These are phyloP conservation scores for Scytalopus superciliaris DNA, from an alignment of 2,113 vertebrate species.

Conservation along the genomic window DNA sequence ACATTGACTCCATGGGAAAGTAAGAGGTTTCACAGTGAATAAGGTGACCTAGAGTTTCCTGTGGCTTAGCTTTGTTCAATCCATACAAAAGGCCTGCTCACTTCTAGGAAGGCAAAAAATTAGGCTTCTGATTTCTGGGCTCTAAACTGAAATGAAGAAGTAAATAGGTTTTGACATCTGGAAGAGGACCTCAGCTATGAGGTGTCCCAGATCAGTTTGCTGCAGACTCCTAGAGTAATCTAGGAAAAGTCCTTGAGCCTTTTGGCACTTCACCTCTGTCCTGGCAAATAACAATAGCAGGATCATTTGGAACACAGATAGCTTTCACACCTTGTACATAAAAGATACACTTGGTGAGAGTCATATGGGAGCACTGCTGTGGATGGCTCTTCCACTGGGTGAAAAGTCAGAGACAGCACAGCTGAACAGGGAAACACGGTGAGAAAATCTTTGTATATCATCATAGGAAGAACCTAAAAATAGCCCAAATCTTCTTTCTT, in stretches of 20 bases:
- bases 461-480: constrained; percentile 40
- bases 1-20: not conserved
- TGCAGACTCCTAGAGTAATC: not conserved
- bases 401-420: not conserved
- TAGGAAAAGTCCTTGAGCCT: not conserved
- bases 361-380: not conserved
- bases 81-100: not conserved
- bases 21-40: not conserved
- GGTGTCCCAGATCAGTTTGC: not conserved
- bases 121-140: not conserved
- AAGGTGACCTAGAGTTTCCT: not conserved
- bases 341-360: too few species aligned
- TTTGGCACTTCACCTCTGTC: not conserved
- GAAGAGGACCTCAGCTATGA: not conserved
- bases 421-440: not conserved
- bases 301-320: not conserved
- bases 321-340: not conserved
- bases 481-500: constrained; percentile 15
- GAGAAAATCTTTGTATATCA: not conserved
- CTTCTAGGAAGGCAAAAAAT: not conserved
- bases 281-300: not conserved
- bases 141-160: not conserved
- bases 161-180: not conserved
- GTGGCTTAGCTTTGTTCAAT: not conserved
- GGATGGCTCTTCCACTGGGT: not conserved